Evolutionary conservation across 2,888 invertebrate species (phyloP), one percentile per base, ranked within the genome.

Genomic region (Lepidochrysops patricia): DNA sequence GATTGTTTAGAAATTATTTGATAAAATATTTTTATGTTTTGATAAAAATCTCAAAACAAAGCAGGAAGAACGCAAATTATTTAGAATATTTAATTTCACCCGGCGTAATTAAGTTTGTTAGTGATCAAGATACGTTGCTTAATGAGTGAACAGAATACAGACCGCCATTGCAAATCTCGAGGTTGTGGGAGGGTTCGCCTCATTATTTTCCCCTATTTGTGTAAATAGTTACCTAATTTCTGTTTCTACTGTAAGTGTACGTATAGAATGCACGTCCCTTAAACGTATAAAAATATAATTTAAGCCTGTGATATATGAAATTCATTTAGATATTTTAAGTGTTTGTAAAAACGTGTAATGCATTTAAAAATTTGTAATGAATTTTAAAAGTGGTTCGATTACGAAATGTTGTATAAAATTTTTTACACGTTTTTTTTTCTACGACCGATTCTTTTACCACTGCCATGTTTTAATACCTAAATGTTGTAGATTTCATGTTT

Each of bases 261-360:
- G 80, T 84, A 86, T 85, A 82, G 82, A 79, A 86, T 84, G 85
- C 88, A 87, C 88, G 88, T 89, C 89, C 88, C 80, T 84, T 43
- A 77, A 81, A 75, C 69, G 71, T 86, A 86, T n/a, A 83, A 76
- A 74, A 77, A 74, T 86, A 85, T 88, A 80, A 79, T 86, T 86
- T 88, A 88, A 88, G 88, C 87, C 88, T 89, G 89, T 89, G 89
- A 89, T 89, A 88, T 83, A 84, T 83, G 82, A 81, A 80, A 80
- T 76, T 81, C 72, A 78, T 84, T 83, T 86, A 86, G 82, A 73
- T 73, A 76, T 69, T 77, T 79, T 82, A 84, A 80, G 77, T 73
- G 75, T 76, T 74, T 72, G 72, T 74, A 71, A 72, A 72, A 73
- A 73, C 65, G 63, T 65, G 57, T 56, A 57, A 56, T 57, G 29